Conservation (phyloP, 2,888 invertebrate species). For the Rotaria socialis region DNA sequence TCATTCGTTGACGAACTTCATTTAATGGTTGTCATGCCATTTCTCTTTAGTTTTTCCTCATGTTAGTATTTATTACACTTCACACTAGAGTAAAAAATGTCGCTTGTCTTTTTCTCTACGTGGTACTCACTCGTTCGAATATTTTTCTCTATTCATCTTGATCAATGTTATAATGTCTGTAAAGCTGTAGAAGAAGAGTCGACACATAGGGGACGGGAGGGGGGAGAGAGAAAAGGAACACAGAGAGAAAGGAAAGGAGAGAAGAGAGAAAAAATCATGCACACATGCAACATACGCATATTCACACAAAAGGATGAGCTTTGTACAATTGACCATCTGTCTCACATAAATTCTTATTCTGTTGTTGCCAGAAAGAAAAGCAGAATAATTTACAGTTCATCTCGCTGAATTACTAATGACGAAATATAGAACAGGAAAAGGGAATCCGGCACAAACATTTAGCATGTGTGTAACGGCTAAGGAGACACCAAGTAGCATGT, state of each 20-base stretch:
- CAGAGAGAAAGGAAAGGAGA: too few species aligned
- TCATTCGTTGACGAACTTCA: not conserved
- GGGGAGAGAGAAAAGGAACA: too few species aligned
- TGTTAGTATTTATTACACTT: conserved; percentile 25
- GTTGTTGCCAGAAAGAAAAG: not conserved
- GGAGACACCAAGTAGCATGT: not conserved
- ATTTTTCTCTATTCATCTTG: not conserved
- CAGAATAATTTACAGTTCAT: not conserved
- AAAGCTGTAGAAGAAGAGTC: conserved; percentile 11
- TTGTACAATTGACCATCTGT: conserved; percentile 29
- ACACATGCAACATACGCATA: conserved; percentile 29
- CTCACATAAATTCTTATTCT: not conserved
- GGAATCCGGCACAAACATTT: not conserved
- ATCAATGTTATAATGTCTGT: not conserved
- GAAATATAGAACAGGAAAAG: not conserved
- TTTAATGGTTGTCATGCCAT: not conserved
- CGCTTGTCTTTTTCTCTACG: not conserved
- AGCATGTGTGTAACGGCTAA: too few species aligned
- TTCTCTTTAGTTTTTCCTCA: not conserved
- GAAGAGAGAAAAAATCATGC: not conserved
- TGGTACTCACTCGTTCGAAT: not conserved
- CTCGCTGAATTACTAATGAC: not conserved
- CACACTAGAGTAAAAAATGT: not conserved
- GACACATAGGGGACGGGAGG: not conserved
- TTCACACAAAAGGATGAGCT: conserved; percentile 29